phyloP scores from a whole-genome alignment of 2,797 vertebrate species.

The Australoheros facetus region DNA sequence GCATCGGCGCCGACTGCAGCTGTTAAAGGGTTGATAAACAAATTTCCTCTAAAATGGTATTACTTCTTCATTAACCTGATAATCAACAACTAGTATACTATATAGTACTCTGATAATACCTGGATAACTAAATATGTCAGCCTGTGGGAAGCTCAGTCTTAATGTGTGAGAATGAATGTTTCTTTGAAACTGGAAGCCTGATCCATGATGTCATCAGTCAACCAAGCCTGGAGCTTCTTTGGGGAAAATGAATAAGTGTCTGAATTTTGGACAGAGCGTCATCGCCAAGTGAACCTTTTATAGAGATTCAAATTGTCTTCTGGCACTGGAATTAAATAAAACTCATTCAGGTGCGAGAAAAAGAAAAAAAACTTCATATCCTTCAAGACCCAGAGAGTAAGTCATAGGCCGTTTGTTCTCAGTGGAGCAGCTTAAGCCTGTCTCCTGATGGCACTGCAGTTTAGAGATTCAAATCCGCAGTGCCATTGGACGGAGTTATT shows the following conservation, averaged over 20 bases:
- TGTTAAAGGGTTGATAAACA: background rate
- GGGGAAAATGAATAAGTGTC: slow-evolving; percentile 15
- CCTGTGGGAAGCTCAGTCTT: background rate
- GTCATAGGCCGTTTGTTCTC: slow-evolving; percentile 23
- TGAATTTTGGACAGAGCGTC: slow-evolving; percentile 2
- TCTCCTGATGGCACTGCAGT: slow-evolving; percentile 29
- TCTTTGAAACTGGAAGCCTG: slow-evolving; percentile 7
- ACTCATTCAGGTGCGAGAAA: slow-evolving; percentile 16
- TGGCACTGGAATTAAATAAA: slow-evolving; percentile 37
- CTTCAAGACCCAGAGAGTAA: slow-evolving; percentile 26
- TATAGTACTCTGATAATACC: background rate
- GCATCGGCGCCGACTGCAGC: too few relatives aligned
- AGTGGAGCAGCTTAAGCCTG: slow-evolving; percentile 44
- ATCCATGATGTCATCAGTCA: slow-evolving; percentile 22
- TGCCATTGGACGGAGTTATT: slow-evolving; percentile 18
- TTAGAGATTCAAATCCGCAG: slow-evolving; percentile 7
- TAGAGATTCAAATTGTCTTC: slow-evolving; percentile 16
- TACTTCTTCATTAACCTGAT: background rate
- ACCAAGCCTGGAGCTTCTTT: slow-evolving; percentile 13
- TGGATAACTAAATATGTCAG: background rate
- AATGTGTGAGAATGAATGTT: slow-evolving; percentile 9
- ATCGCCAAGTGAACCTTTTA: slow-evolving; percentile 23
- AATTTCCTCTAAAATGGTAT: background rate
- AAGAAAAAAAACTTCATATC: background rate
- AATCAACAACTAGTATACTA: background rate